These are phyloP conservation scores for Channallabes apus DNA, from an alignment of 2,797 vertebrate species.

Conservation along the genomic window DNA sequence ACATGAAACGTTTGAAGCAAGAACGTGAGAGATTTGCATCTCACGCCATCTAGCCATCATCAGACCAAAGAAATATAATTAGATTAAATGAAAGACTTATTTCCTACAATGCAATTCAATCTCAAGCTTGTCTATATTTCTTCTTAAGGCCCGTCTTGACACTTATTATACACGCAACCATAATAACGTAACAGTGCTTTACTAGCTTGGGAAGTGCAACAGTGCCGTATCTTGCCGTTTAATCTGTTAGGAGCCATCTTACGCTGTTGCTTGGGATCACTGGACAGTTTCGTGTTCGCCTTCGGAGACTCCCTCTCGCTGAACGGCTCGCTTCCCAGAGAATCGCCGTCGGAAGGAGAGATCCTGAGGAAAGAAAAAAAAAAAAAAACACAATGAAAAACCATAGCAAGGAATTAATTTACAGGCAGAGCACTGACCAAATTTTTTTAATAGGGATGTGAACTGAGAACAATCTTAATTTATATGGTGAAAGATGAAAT, in stretches of 20 bases:
- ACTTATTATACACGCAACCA: neutral
- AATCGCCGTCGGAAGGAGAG: constrained; percentile 91
- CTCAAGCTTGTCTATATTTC: neutral
- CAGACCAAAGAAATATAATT: neutral
- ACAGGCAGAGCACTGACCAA: neutral
- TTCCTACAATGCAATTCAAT: neutral
- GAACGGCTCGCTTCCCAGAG: constrained; percentile 87
- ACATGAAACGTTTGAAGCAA: constrained; percentile 2
- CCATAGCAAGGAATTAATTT: neutral
- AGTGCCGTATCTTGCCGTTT: constrained; percentile 73
- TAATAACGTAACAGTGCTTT: neutral
- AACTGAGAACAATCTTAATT: neutral
- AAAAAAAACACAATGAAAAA: neutral
- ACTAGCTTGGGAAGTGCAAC: constrained; percentile 38
- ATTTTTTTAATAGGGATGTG: neutral
- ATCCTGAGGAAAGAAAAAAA: constrained; percentile 60
- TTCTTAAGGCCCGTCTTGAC: neutral
- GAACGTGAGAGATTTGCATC: constrained; percentile 1
- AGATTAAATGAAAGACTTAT: neutral
- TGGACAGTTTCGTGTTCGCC: constrained; percentile 76
- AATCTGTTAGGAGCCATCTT: constrained; percentile 76
- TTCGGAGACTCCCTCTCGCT: constrained; percentile 85
- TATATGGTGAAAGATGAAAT: neutral
- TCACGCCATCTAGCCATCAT: neutral
- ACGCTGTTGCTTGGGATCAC: constrained; percentile 78